phyloP scores from a whole-genome alignment of 2,888 invertebrate species.

The Drosophila tanythrix region DNA sequence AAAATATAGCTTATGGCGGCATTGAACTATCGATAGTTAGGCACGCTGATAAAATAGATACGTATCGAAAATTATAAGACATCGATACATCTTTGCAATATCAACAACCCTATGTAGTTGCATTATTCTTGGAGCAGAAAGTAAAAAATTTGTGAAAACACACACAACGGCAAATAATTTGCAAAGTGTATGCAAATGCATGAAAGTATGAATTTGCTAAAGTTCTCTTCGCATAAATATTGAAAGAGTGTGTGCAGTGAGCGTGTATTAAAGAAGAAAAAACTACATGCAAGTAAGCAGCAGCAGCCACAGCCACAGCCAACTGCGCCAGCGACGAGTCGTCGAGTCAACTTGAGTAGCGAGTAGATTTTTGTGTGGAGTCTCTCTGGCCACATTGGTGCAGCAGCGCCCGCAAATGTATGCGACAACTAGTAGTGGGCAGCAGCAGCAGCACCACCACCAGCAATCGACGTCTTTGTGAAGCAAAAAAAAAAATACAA shows the following conservation, averaged over 20 bases:
- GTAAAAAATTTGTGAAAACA: conserved; percentile 54
- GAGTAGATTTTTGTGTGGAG: conserved; percentile 61
- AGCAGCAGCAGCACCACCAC: conserved; percentile 44
- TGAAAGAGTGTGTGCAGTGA: conserved; percentile 26
- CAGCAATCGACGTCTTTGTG: conserved; percentile 54
- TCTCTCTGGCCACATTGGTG: conserved; percentile 64
- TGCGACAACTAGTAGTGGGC: conserved; percentile 70
- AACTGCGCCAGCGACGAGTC: conserved; percentile 69
- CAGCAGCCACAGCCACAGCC: conserved; percentile 53
- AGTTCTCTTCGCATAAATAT: conserved; percentile 18
- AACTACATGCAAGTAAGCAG: conserved; percentile 64
- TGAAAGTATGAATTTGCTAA: conserved; percentile 30
- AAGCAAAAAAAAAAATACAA: conserved; percentile 33
- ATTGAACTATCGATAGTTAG: conserved; percentile 25
- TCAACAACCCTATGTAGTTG: conserved; percentile 63
- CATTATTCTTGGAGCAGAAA: conserved; percentile 58
- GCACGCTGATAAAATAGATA: conserved; percentile 1
- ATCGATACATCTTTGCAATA: conserved; percentile 52
- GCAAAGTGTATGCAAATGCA: conserved; percentile 40
- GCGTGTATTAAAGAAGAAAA: conserved; percentile 18
- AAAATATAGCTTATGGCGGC: neutral
- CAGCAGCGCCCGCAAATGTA: conserved; percentile 69
- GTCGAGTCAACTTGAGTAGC: conserved; percentile 54
- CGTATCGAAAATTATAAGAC: conserved; percentile 1
- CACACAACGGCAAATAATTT: conserved; percentile 26